Evolutionary conservation across 2,888 invertebrate species (phyloP).

Genomic region (Macroteleia sp.): DNA sequence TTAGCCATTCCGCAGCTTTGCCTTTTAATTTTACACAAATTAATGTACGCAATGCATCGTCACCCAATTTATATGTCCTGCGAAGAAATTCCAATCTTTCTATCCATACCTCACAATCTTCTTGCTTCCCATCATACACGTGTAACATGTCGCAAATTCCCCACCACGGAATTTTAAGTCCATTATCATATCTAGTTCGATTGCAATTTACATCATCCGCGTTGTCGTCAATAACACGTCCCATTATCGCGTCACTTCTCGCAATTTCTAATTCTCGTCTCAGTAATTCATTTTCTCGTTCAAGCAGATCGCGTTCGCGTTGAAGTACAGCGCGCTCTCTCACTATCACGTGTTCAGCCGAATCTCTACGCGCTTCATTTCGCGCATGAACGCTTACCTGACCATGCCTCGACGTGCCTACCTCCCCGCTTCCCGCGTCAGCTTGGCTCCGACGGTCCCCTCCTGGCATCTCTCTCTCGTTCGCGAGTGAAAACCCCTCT

Average conservation of each 20-base stretch:
- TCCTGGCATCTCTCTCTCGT: background rate
- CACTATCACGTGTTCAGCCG: background rate
- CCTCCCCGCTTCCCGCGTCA: background rate
- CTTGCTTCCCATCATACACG: background rate
- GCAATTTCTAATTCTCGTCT: background rate
- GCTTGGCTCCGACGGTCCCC: background rate
- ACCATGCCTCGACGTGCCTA: background rate
- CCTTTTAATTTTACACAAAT: constrained; percentile 9
- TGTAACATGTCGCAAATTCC: background rate
- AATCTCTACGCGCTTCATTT: background rate
- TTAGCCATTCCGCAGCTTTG: constrained; percentile 7
- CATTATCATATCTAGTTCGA: background rate
- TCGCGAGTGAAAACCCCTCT: too few relatives aligned
- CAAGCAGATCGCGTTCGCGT: background rate
- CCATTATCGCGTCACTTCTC: background rate
- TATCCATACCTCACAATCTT: background rate
- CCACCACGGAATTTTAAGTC: background rate
- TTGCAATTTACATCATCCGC: background rate
- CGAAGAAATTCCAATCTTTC: background rate
- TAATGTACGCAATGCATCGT: background rate
- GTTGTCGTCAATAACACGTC: background rate
- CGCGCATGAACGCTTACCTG: background rate
- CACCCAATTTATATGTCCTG: background rate
- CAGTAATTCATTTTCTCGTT: background rate
- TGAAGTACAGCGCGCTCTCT: background rate